phyloP scores from a whole-genome alignment of 2,113 vertebrate species.

The Choloepus hoffmanni region DNA sequence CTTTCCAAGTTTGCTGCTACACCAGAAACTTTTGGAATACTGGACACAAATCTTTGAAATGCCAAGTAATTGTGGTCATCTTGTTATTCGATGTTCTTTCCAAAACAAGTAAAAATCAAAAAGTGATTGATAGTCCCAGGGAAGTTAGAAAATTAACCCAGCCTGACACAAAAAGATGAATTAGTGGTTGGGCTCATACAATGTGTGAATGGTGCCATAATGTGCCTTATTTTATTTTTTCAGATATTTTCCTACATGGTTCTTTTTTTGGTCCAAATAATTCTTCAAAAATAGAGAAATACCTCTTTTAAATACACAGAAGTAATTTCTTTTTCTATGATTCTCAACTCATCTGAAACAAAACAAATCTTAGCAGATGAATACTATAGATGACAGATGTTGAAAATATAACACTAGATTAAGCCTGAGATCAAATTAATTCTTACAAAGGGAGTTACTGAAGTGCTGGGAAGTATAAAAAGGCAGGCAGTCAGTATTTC shows the following conservation, averaged over 20 bases:
- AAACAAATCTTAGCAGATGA: neutral
- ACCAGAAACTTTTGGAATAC: fast-evolving
- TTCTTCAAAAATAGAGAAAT: neutral
- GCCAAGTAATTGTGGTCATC: neutral
- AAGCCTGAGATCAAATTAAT: slow-evolving; percentile 1
- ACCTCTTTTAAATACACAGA: neutral
- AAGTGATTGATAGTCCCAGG: no score
- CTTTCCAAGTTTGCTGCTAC: fast-evolving
- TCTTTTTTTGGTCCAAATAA: no score
- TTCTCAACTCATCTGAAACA: neutral
- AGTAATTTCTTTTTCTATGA: neutral
- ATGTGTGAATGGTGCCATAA: fast-evolving
- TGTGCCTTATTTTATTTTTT: neutral
- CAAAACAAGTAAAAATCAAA: neutral
- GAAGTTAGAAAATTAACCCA: no score
- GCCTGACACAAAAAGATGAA: neutral
- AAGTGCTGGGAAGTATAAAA: neutral
- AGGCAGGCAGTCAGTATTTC: neutral
- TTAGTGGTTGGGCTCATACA: fast-evolving
- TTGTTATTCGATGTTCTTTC: neutral
- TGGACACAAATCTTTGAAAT: neutral
- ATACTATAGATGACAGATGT: neutral
- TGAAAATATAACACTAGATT: neutral
- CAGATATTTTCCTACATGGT: neutral
- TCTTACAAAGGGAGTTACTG: neutral